Evolutionary conservation across 1,140 invertebrate species (phyloP), one percentile per base, ranked within the genome.

Genomic region (Mya arenaria): DNA sequence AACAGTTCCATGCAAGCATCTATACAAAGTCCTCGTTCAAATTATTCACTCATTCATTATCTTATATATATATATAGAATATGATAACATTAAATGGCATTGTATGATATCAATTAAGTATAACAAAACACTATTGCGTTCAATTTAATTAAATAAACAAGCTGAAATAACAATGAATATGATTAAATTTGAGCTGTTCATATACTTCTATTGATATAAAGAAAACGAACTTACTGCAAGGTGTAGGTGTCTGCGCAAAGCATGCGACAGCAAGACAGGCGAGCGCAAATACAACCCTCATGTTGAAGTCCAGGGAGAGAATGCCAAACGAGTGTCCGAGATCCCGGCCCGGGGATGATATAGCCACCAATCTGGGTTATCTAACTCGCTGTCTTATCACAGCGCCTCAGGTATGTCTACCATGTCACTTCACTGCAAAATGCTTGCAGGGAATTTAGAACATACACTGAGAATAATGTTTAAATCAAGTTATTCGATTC

Each of bases 181-280:
- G 2, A 52, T n/a, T 52, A 17, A 52, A 19, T 48, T 19, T 48
- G 19, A 48, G 10, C 10, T 48, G 19, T 13, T 48, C 19, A 48
- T 48, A 48, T 48, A 48, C 10, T 48, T 48, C 10, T 48, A n/a
- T 52, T 15, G 23, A 62, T 28, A 39, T 36, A 37, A 28, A 66
- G 19, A 36, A 32, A 2, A 39, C 6, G 19, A 8, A 80, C 77
- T 80, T 62, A 80, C 77, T 36, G 52, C 77, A 80, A 30, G 77
- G 77, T 23, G 30, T 62, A 4, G 77, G 77, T 62, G 17, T 25
- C 66, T 80, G 77, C 44, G 77, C 77, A 62, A 65, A 80, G 37
- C 62, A 80, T 60, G 68, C 65, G 52, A 55, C 77, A 68, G 63
- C 66, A 44, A 71, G 32, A 30, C 69, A 30, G 68, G 77, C 77